Evolutionary conservation across 53 echinoderm and acorn worm species (phyloP).

Genomic region (Apostichopus leukothele): DNA sequence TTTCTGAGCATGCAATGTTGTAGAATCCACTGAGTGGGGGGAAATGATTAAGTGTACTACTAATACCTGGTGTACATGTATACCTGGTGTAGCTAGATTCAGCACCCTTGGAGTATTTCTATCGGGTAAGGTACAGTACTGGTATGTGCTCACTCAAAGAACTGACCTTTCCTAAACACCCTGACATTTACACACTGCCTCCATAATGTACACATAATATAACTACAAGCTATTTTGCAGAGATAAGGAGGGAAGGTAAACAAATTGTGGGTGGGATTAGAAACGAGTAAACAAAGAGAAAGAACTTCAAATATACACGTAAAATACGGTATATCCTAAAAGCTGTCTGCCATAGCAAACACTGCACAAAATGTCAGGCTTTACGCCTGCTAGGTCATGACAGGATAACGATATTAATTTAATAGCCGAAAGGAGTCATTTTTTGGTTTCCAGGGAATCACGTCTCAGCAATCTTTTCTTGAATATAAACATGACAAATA

Average conservation of each 20-base stretch:
- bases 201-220: constrained; percentile 27
- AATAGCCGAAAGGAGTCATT: too few species aligned
- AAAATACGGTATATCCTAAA: neutral
- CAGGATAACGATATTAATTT: too few species aligned
- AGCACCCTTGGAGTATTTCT: too few species aligned
- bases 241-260: constrained; percentile 25
- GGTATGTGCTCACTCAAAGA: neutral
- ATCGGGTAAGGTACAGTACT: neutral
- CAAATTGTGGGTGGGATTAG: constrained; percentile 25
- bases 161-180: neutral
- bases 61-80: neutral
- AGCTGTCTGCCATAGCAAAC: neutral
- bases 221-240: neutral
- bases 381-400: too few species aligned
- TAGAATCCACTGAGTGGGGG: too few species aligned
- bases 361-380: too few species aligned
- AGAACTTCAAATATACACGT: neutral
- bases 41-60: too few species aligned
- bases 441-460: too few species aligned
- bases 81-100: neutral
- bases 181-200: constrained; percentile 30
- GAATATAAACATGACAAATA: too few species aligned
- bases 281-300: neutral
- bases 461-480: too few species aligned
- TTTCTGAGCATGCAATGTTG: too few species aligned